phyloP scores from a whole-genome alignment of 1,140 invertebrate species.

The Pogonognathellus flavescens region DNA sequence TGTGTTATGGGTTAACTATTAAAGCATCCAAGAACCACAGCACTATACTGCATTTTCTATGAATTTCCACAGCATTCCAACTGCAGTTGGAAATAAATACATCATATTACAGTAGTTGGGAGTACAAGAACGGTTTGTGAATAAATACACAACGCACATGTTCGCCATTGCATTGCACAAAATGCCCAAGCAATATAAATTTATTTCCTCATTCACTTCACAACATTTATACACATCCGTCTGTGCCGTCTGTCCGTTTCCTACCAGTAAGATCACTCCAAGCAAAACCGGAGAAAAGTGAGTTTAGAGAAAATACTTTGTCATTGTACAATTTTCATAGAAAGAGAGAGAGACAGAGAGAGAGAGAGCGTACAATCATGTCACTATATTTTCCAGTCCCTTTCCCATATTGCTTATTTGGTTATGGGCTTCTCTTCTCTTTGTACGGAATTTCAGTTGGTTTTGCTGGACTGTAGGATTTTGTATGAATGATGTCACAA shows the following conservation, averaged over 20 bases:
- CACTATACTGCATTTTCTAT: too few relatives aligned
- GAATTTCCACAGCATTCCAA: slow-evolving; percentile 10
- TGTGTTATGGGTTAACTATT: too few relatives aligned
- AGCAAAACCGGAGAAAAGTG: neutral
- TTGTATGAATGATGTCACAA: neutral
- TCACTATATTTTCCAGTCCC: neutral
- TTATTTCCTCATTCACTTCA: slow-evolving; percentile 45
- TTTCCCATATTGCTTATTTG: neutral
- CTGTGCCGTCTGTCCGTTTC: slow-evolving; percentile 8
- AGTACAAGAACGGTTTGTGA: neutral
- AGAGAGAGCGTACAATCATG: neutral
- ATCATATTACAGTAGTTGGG: neutral
- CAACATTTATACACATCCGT: slow-evolving; percentile 32
- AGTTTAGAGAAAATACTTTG: slow-evolving; percentile 35
- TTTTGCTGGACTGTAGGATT: too few relatives aligned
- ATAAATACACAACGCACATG: neutral
- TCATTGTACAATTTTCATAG: slow-evolving; percentile 7
- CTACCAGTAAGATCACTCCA: neutral
- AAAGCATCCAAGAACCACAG: too few relatives aligned
- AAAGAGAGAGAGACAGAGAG: too few relatives aligned
- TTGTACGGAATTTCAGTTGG: too few relatives aligned
- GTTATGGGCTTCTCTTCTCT: neutral
- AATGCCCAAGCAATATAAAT: slow-evolving; percentile 42
- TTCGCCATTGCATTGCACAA: neutral
- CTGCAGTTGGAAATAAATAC: neutral